Evolutionary conservation across 2,113 vertebrate genomes (phyloP).

Genomic region (Neomonachus schauinslandi): DNA sequence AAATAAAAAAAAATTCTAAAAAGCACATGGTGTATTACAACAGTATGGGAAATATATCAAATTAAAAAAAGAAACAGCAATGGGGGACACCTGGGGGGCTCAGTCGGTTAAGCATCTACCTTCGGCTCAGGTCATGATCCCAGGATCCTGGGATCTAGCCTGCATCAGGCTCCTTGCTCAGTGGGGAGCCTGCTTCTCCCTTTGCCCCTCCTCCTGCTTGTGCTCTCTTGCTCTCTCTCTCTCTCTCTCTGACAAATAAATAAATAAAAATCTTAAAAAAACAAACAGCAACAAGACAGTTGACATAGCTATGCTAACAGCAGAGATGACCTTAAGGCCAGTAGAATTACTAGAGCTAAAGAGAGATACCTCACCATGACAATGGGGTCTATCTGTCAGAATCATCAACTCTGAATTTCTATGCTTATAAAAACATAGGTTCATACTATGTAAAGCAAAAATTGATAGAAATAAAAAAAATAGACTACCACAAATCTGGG

Average conservation of each 20-base stretch:
- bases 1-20: neutral
- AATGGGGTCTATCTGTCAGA: neutral
- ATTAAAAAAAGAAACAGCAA: neutral
- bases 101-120: too few relatives aligned
- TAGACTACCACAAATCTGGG: neutral
- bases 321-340: neutral
- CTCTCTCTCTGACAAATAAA: too few relatives aligned
- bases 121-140: too few relatives aligned
- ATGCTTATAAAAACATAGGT: neutral
- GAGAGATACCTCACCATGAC: neutral
- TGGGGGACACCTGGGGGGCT: too few relatives aligned
- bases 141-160: too few relatives aligned
- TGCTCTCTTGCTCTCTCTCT: too few relatives aligned
- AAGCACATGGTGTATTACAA: neutral
- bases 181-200: too few relatives aligned
- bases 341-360: neutral
- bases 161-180: too few relatives aligned
- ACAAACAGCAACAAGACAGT: neutral
- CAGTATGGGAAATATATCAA: neutral
- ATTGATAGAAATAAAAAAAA: neutral
- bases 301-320: neutral
- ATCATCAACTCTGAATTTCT: neutral
- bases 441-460: neutral
- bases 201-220: too few relatives aligned
- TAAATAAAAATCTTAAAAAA: neutral